These are phyloP conservation scores for Zosterops pallidus DNA, from an alignment of 2,113 vertebrate genomes.

Conservation along the genomic window DNA sequence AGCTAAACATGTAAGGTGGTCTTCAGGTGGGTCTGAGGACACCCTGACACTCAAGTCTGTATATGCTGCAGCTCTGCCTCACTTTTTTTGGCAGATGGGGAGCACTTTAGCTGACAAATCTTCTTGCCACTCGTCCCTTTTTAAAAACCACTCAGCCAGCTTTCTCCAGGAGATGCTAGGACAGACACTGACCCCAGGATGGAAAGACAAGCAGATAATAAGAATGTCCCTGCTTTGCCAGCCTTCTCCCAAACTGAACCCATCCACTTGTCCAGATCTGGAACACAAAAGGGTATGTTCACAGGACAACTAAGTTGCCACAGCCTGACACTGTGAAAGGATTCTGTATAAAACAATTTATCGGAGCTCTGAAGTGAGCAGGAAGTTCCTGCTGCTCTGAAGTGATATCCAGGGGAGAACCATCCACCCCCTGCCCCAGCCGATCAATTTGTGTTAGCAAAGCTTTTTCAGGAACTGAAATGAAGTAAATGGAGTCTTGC, in stretches of 20 bases:
- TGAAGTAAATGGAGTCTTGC: not conserved
- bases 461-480: not conserved
- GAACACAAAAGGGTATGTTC: not conserved
- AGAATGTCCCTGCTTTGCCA: not conserved
- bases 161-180: not conserved
- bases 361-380: not conserved
- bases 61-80: not conserved
- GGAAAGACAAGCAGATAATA: not conserved
- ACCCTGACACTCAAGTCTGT: not conserved
- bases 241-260: not conserved
- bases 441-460: not conserved
- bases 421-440: not conserved
- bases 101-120: not conserved
- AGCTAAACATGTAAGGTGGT: not conserved
- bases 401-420: not conserved
- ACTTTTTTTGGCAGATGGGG: not conserved
- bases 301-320: not conserved
- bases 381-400: not conserved
- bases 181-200: not conserved
- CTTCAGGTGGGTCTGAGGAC: not conserved
- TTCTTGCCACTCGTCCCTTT: not conserved
- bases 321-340: not conserved
- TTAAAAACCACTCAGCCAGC: not conserved
- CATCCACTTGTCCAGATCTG: not conserved
- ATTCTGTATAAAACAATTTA: not conserved